Base-by-base conservation (phyloP, 2,888 invertebrate species). In the Morinoia aosen region DNA sequence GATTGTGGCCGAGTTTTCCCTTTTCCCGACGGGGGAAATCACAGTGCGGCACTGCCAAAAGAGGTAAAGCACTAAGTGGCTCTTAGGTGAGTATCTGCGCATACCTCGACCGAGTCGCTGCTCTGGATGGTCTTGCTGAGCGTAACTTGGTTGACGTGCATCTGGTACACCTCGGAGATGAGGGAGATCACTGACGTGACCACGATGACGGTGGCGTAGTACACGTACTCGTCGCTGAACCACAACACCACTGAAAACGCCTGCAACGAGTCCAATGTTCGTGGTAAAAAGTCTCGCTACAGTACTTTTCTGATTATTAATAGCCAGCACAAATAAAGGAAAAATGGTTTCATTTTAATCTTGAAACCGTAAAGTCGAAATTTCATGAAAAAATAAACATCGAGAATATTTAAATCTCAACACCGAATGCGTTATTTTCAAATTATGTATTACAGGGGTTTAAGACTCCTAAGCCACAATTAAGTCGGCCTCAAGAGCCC, bases 41-140 rank as follows among this genome's bases (percentile, higher is more conserved):
- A 48, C 48, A 2, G 48, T 2, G 48, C 48, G 48, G 48, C 48
- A 48, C 48, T 48, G 48, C 48, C 48, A 48, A 48, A 2, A 76
- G 2, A 12, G 33, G 8, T 16, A 33, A 76, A 76, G 25, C 76
- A 76, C 25, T 10, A 7, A 16, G 25, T 76, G 76, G 25, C 8
- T 7, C 76, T 76, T 33, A 33, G 76, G 19, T 25, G 8, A 76
- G 76, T 33, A 76, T 10, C 48, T 2, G 48, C 16, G 8, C 33
- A 25, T 40, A 98, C 98, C 96, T 98, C 98, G 4, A 98, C 98
- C 58, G 98, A 98, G 97, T 98, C 98, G 96, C 98, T 98, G 97
- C 98, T 98, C 97, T 98, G 98, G 0, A 99, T 99, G 0, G 99
- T 99, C 95, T 98, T 98, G 91, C 98, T 98, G n/a, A 99, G 98